Evolutionary conservation across 2,113 vertebrate genomes (phyloP).

Genomic region (Gracilinanus agilis): DNA sequence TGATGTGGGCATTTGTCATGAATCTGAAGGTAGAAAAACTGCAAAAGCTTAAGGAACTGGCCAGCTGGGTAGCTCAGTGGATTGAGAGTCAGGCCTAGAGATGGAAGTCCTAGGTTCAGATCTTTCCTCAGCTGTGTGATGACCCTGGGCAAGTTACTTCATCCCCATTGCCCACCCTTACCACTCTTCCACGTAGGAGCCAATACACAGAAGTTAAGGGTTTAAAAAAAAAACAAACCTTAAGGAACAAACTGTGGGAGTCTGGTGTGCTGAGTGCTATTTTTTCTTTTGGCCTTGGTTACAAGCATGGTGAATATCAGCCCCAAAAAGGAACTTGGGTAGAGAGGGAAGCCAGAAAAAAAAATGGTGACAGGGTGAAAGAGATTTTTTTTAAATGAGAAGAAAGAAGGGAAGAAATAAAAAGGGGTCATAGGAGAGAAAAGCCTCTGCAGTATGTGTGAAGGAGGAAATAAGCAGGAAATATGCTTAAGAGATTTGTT

Average conservation of each 20-base stretch:
- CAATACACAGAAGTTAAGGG: too few species aligned
- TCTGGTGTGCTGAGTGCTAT: not conserved
- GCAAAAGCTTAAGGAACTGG: not conserved
- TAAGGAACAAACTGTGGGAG: too few species aligned
- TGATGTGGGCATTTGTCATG: not conserved
- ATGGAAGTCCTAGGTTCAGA: too few species aligned
- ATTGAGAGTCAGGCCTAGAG: too few species aligned
- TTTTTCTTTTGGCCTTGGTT: not conserved
- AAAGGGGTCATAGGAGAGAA: slow-evolving; percentile 8
- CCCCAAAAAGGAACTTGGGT: not conserved
- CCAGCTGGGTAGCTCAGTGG: too few species aligned
- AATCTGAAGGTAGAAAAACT: not conserved
- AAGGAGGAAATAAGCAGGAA: not conserved
- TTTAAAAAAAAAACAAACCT: too few species aligned
- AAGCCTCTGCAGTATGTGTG: slow-evolving; percentile 2
- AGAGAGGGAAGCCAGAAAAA: not conserved
- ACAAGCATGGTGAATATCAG: not conserved
- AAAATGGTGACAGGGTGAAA: not conserved
- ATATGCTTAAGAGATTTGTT: slow-evolving; percentile 9
- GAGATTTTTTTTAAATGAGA: not conserved
- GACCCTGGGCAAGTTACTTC: too few species aligned
- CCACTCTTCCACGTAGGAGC: too few species aligned
- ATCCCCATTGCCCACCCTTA: too few species aligned
- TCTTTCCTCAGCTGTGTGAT: too few species aligned
- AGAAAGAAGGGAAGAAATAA: not conserved